Percentiles rank a stretch among this genome's conserved stretches.
phyloP scores from a whole-genome alignment of 1,140 invertebrate genomes.

The Manduca sexta region DNA sequence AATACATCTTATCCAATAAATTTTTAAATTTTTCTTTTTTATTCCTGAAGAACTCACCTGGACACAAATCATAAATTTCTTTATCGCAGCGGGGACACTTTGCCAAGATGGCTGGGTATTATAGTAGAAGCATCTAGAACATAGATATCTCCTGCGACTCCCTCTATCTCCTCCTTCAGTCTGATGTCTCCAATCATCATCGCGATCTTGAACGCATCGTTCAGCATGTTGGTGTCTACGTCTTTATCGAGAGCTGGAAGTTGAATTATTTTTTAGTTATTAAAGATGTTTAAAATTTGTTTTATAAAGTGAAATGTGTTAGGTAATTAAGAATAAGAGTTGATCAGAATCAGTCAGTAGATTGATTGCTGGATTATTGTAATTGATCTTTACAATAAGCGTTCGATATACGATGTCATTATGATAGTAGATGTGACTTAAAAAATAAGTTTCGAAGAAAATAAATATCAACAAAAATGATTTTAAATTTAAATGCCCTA shows the following conservation, averaged over 20 bases:
- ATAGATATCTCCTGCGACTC: constrained; percentile 86
- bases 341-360: background rate
- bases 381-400: background rate
- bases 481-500: no score
- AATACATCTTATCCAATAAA: no score
- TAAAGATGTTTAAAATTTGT: no score
- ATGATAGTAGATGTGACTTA: background rate
- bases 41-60: constrained; percentile 76
- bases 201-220: constrained; percentile 83
- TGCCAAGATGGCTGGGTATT: constrained; percentile 81
- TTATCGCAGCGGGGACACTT: constrained; percentile 81
- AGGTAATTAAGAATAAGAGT: background rate
- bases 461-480: no score
- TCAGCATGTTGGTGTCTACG: constrained; percentile 42
- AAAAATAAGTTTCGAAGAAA: no score
- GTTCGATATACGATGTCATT: background rate
- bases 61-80: constrained; percentile 86
- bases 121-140: constrained; percentile 83
- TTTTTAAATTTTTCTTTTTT: no score
- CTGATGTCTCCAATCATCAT: constrained; percentile 88
- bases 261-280: no score
- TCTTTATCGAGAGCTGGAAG: constrained; percentile 54
- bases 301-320: constrained; percentile 1
- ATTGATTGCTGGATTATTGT: background rate
- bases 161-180: constrained; percentile 80